Evolutionary conservation across 2,113 vertebrate genomes (phyloP), one percentile per base, ranked within the genome.

Genomic region (Dromaius novaehollandiae): DNA sequence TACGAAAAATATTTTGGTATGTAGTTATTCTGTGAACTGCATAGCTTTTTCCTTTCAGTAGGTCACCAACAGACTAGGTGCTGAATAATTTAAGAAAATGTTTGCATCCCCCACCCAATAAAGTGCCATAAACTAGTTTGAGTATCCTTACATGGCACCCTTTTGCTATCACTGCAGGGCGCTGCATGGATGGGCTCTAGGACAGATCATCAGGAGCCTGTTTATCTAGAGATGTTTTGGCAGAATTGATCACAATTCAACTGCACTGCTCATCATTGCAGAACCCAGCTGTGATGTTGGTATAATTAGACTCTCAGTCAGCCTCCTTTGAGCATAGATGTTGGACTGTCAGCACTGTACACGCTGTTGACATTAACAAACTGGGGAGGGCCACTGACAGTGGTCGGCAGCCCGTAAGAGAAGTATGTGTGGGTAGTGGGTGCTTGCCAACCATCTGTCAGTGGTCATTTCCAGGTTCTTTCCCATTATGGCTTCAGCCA

Each of bases 341-440:
- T 82, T 36, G 75, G 56, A 74, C 61, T 55, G 60, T 83, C 42
- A 56, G 70, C 90, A 61, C 61, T 28, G 26, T 61, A 89, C 38
- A 17, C 53, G 14, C 85, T 53, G 6, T 9, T 80, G 77, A 75
- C 28, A 1, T 5, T n/a, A 42, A n/a, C 17, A 6, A 6, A 42
- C 24, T 14, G 75, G 34, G 51, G 73, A 93, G 85, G 69, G 61
- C 78, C 74, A 55, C 7, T 51, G 89, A 86, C 89, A 93, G 77
- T 22, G 95, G 51, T 28, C 44, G 42, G 56, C 93, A 91, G 86
- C 64, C 36, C 61, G 46, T 68, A 58, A 74, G 63, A 68, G 79
- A 84, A 95, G 89, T 82, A 91, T 36, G 38, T 91, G 94, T 91
- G 88, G 93, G 88, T 85, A 58, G 73, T 63, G 88, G 86, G 79